A percentile compares a stretch with the other conserved stretches of the same genome.
phyloP scores from a whole-genome alignment of 2,888 invertebrate genomes.

The Drosophila quinaria region DNA sequence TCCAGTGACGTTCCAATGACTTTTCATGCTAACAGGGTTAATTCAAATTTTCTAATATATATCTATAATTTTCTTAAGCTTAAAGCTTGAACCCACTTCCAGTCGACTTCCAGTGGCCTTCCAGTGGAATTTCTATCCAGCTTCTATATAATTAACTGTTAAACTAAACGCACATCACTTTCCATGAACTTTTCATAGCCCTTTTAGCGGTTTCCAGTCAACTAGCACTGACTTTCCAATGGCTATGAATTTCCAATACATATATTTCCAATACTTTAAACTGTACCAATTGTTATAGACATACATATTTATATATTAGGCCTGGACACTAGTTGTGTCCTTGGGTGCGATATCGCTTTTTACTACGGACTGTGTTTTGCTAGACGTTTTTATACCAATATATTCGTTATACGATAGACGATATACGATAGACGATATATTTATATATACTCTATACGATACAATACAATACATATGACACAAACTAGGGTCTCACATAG shows the following conservation, averaged over 20 bases:
- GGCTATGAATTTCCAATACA: conserved; percentile 19
- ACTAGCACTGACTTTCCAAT: conserved; percentile 18
- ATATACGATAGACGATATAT: conserved; percentile 13
- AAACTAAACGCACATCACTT: too few relatives aligned
- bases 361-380: conserved; percentile 60
- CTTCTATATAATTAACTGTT: not conserved
- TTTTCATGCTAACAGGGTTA: not conserved
- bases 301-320: not conserved
- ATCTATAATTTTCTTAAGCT: not conserved
- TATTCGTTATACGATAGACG: conserved; percentile 24
- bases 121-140: not conserved
- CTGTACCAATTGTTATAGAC: conserved; percentile 22
- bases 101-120: conserved; percentile 6
- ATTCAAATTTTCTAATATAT: not conserved
- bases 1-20: not conserved
- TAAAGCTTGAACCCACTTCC: not conserved
- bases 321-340: not conserved
- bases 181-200: conserved; percentile 8
- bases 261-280: conserved; percentile 6
- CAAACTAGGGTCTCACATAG: conserved; percentile 38
- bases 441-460: conserved; percentile 16
- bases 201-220: conserved; percentile 25
- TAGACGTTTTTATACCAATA: conserved; percentile 50
- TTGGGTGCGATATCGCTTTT: conserved; percentile 32
- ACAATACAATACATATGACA: conserved; percentile 22